These are phyloP conservation scores for Xestobium rufovillosum DNA, from an alignment of 2,888 invertebrate genomes.

Conservation along the genomic window DNA sequence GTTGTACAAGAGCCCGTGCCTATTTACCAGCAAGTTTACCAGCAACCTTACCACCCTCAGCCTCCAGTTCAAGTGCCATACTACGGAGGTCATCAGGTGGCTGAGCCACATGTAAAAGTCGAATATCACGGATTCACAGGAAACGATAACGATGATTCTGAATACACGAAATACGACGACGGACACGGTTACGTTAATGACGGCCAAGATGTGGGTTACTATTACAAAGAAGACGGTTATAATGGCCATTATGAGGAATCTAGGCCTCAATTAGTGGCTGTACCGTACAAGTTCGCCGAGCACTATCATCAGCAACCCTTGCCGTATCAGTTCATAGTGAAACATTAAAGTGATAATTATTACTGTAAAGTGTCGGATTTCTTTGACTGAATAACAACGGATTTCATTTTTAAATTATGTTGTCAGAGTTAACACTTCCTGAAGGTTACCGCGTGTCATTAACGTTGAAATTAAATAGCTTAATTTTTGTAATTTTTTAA, in stretches of 20 bases:
- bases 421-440: too few relatives aligned
- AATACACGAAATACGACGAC: slow-evolving; percentile 18
- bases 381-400: too few relatives aligned
- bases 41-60: background rate
- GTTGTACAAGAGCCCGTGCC: background rate
- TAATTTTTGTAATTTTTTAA: too few relatives aligned
- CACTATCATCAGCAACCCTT: background rate
- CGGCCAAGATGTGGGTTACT: too few relatives aligned
- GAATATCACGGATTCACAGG: slow-evolving; percentile 20
- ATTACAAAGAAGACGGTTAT: background rate
- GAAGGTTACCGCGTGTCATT: too few relatives aligned
- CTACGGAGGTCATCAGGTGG: background rate
- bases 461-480: too few relatives aligned
- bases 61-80: background rate
- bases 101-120: slow-evolving; percentile 16
- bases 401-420: too few relatives aligned
- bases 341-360: too few relatives aligned
- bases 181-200: too few relatives aligned
- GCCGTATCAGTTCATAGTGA: background rate
- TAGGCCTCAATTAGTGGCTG: background rate
- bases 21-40: background rate
- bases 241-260: background rate
- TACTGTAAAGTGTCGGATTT: too few relatives aligned
- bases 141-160: slow-evolving; percentile 24
- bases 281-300: background rate